phyloP scores from a whole-genome alignment of 2,888 invertebrate species.

The Aleiodes alternator region DNA sequence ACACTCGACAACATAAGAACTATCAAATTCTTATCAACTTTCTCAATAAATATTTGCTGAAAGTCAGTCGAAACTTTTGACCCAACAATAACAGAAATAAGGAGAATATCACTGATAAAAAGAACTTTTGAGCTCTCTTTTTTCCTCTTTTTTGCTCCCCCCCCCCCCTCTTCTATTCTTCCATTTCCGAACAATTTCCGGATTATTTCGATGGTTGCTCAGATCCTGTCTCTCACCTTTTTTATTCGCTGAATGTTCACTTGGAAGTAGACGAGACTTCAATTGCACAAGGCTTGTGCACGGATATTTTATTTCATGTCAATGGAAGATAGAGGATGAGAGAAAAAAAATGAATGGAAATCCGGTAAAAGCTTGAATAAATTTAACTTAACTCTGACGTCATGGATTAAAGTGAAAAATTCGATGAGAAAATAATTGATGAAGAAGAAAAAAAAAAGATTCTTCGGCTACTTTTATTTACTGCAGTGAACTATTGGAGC shows the following conservation, averaged over 20 bases:
- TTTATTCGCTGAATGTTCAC: constrained; percentile 23
- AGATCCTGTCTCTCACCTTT: constrained; percentile 48
- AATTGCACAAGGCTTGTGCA: too few species aligned
- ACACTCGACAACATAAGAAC: neutral
- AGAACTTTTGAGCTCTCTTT: constrained; percentile 41
- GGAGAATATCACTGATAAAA: constrained; percentile 8
- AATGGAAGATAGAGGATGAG: neutral
- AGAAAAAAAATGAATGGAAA: neutral
- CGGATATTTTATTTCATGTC: neutral
- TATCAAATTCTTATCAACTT: neutral
- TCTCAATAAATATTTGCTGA: neutral
- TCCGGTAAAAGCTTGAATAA: neutral
- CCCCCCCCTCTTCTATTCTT: constrained; percentile 34
- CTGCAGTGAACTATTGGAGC: too few species aligned
- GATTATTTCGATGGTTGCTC: constrained; percentile 55
- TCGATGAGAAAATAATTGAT: too few species aligned
- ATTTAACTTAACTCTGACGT: neutral
- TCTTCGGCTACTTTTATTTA: too few species aligned
- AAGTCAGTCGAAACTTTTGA: neutral
- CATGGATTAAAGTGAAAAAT: neutral
- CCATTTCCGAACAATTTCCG: constrained; percentile 69
- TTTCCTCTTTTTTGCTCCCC: too few species aligned
- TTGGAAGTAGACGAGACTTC: constrained; percentile 11
- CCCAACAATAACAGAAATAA: constrained; percentile 2
- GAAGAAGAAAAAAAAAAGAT: too few species aligned